phyloP scores from a whole-genome alignment of 2,113 vertebrate species.

The Lota lota region DNA sequence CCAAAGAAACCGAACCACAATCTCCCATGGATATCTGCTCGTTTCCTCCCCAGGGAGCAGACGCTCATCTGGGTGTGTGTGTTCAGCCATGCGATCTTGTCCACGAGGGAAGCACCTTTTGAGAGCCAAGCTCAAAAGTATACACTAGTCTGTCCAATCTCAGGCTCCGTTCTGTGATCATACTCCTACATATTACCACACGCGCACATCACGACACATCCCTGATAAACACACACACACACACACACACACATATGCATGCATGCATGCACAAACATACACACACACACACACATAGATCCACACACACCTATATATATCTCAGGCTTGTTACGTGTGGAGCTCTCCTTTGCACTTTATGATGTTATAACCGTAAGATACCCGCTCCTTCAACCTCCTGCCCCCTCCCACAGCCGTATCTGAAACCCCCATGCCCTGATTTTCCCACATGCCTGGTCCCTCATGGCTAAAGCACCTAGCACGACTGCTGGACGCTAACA shows the following conservation, averaged over 20 bases:
- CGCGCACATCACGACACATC: background rate
- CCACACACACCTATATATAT: conserved; percentile 8
- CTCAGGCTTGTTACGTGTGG: conserved; percentile 56
- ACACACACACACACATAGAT: conserved; percentile 13
- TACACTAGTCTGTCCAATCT: conserved; percentile 12
- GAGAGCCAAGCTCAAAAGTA: too few species aligned
- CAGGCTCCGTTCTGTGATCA: conserved; percentile 29
- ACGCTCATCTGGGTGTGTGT: background rate
- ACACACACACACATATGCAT: background rate
- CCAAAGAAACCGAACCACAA: conserved; percentile 2
- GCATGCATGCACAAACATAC: background rate
- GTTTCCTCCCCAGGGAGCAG: conserved; percentile 8
- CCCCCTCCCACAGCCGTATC: background rate
- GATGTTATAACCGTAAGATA: conserved; percentile 54
- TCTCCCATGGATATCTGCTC: conserved; percentile 17
- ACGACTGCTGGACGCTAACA: conserved; percentile 29
- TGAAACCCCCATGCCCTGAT: conserved; percentile 15
- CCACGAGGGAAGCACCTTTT: too few species aligned
- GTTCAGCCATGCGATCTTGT: too few species aligned
- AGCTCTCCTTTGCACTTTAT: conserved; percentile 65
- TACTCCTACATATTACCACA: conserved; percentile 13
- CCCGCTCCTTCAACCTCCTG: conserved; percentile 37
- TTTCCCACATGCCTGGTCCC: background rate
- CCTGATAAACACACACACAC: background rate
- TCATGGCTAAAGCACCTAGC: conserved; percentile 12